Percentiles rank a stretch among this genome's conserved stretches.
phyloP scores from a whole-genome alignment of 2,113 vertebrate species.

The Notiomystis cincta region DNA sequence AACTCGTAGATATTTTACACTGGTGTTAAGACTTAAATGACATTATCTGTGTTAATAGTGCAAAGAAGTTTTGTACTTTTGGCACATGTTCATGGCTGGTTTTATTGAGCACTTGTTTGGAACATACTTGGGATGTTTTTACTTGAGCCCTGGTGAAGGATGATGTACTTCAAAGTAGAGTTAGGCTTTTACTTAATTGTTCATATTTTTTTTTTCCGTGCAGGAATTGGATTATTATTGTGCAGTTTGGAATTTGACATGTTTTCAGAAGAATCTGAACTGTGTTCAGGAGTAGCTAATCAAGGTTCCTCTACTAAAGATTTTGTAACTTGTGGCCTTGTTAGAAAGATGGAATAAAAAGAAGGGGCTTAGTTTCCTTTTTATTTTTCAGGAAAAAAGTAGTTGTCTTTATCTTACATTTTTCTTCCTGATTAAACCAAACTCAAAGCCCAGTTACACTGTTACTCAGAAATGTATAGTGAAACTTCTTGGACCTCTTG shows the following conservation, averaged over 20 bases:
- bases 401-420: neutral
- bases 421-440: neutral
- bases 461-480: neutral
- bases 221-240: constrained; percentile 66
- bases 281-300: constrained; percentile 44
- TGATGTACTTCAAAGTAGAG: constrained; percentile 34
- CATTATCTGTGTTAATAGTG: neutral
- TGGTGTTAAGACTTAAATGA: constrained; percentile 64
- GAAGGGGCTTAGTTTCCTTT: neutral
- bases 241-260: constrained; percentile 59
- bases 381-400: neutral
- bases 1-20: constrained; percentile 4
- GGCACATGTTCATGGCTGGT: neutral
- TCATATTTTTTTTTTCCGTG: constrained; percentile 23
- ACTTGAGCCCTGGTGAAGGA: neutral
- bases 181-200: constrained; percentile 45
- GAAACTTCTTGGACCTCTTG: neutral
- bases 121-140: neutral
- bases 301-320: neutral
- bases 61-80: constrained; percentile 33
- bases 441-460: neutral
- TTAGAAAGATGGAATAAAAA: constrained; percentile 24
- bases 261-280: constrained; percentile 50
- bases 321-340: constrained; percentile 1
- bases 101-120: constrained; percentile 65